phyloP scores from a whole-genome alignment of 2,113 vertebrate genomes.

The Lethenteron reissneri region DNA sequence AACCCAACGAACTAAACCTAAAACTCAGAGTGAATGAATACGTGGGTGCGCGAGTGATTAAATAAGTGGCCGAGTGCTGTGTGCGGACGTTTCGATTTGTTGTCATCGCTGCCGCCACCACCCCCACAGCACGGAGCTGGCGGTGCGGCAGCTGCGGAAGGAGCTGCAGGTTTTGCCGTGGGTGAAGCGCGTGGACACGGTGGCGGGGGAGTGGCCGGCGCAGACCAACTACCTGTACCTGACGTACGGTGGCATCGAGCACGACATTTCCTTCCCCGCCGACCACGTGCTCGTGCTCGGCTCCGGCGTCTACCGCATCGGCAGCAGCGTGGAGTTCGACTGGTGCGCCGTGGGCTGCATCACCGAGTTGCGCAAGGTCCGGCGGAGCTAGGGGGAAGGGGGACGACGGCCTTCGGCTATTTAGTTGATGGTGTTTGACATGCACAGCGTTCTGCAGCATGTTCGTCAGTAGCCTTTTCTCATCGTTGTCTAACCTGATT shows the following conservation, averaged over 20 bases:
- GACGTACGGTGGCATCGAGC: constrained; percentile 51
- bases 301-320: constrained; percentile 84
- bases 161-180: constrained; percentile 61
- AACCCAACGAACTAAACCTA: too few species aligned
- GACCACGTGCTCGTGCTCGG: constrained; percentile 80
- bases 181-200: constrained; percentile 90
- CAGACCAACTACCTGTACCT: constrained; percentile 87
- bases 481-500: too few species aligned
- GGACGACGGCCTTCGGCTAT: too few species aligned
- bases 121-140: constrained; percentile 56
- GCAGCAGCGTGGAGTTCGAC: constrained; percentile 89
- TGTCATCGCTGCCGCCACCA: too few species aligned
- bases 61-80: too few species aligned
- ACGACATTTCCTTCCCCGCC: constrained; percentile 45
- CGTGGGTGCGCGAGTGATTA: too few species aligned
- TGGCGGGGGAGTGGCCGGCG: constrained; percentile 83
- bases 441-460: too few species aligned
- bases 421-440: too few species aligned
- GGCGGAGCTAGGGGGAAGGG: not conserved
- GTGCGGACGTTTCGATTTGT: too few species aligned
- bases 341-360: constrained; percentile 93
- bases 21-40: too few species aligned
- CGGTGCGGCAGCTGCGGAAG: constrained; percentile 55
- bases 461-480: too few species aligned
- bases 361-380: constrained; percentile 68